A percentile compares a stretch with the other conserved stretches of the same genome.
Evolutionary conservation across 2,888 invertebrate species (phyloP).

Genomic region (Scaptomyza parva): DNA sequence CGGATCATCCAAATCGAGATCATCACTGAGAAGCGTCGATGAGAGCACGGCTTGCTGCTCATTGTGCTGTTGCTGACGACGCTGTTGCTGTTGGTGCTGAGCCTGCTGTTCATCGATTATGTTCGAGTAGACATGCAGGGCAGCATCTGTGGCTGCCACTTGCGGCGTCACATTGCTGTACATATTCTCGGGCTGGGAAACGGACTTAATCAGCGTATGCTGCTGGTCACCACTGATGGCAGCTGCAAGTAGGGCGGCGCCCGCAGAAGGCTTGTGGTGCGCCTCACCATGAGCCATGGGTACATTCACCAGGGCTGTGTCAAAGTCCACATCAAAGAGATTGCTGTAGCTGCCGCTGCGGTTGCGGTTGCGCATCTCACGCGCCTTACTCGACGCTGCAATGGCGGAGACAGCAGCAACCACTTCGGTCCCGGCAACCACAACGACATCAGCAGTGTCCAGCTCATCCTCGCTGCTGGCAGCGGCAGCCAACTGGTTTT

Average conservation of each 20-base stretch:
- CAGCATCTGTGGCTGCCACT: conserved; percentile 70
- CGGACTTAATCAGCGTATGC: conserved; percentile 69
- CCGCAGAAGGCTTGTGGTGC: conserved; percentile 59
- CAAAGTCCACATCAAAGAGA: conserved; percentile 83
- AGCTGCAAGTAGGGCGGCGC: conserved; percentile 71
- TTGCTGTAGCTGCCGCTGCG: conserved; percentile 84
- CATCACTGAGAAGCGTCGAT: conserved; percentile 84
- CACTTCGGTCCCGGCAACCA: conserved; percentile 82
- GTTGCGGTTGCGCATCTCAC: conserved; percentile 80
- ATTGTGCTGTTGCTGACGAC: conserved; percentile 46
- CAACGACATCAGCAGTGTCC: conserved; percentile 77
- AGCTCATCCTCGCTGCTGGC: conserved; percentile 73
- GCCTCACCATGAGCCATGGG: conserved; percentile 9
- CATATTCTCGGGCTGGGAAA: conserved; percentile 83
- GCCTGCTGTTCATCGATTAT: conserved; percentile 82
- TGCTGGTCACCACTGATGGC: conserved; percentile 69
- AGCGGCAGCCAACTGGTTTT: conserved; percentile 67
- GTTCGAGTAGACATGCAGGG: conserved; percentile 84
- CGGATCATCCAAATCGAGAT: conserved; percentile 85
- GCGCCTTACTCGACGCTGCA: conserved; percentile 80
- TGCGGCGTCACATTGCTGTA: conserved; percentile 84
- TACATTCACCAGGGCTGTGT: conserved; percentile 59
- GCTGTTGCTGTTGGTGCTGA: conserved; percentile 51
- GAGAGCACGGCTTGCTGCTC: conserved; percentile 68
- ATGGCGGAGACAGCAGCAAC: conserved; percentile 84